These are phyloP conservation scores for Ochropleura plecta DNA, from an alignment of 2,888 invertebrate genomes.

Conservation along the genomic window DNA sequence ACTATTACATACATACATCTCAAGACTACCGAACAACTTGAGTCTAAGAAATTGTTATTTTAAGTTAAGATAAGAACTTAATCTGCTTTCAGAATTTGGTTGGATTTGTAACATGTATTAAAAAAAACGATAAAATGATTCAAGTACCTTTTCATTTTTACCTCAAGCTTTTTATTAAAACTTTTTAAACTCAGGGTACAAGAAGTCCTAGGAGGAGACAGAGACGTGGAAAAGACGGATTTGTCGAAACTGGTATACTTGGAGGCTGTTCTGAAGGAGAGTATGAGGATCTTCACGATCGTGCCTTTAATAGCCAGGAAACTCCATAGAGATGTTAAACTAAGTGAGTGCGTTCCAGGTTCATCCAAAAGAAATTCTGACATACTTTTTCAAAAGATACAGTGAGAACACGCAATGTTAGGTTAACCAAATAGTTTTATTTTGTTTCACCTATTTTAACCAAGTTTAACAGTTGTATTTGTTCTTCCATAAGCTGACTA, in stretches of 20 bases:
- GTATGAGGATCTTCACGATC: constrained; percentile 79
- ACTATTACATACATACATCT: background rate
- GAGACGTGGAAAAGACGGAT: constrained; percentile 79
- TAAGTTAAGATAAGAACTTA: too few species aligned
- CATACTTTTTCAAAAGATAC: background rate
- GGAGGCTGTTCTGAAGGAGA: constrained; percentile 82
- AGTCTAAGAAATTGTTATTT: background rate
- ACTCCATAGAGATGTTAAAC: constrained; percentile 77
- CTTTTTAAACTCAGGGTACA: constrained; percentile 66
- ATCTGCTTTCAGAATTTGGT: background rate
- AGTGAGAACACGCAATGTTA: background rate
- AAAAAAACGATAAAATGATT: background rate
- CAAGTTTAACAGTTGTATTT: too few species aligned
- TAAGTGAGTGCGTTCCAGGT: constrained; percentile 73
- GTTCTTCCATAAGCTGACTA: background rate
- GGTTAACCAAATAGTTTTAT: too few species aligned
- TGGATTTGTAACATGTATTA: background rate
- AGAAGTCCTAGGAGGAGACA: constrained; percentile 76
- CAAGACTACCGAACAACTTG: background rate
- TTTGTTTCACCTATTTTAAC: too few species aligned
- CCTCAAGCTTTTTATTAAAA: background rate
- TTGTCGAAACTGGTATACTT: constrained; percentile 77
- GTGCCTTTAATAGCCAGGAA: constrained; percentile 77
- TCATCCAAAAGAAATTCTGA: too few species aligned
- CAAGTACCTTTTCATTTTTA: background rate